Evolutionary conservation across 2,797 vertebrate genomes (phyloP).

Genomic region (Sciaenops ocellatus): DNA sequence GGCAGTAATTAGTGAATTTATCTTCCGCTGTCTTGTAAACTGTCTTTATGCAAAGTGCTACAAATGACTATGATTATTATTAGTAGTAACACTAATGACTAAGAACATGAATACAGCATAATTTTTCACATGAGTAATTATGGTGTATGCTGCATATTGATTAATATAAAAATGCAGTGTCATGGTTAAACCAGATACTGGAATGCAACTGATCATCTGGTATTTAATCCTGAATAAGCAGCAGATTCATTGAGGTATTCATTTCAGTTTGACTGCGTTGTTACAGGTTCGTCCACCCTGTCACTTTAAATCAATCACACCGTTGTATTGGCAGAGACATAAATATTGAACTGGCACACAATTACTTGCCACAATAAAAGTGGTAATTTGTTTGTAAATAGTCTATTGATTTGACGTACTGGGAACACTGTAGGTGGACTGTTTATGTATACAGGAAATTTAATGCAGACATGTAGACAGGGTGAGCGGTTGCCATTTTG

Average conservation of each 20-base stretch:
- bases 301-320: conserved; percentile 60
- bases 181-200: conserved; percentile 32
- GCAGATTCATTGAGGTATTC: conserved; percentile 40
- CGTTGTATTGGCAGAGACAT: conserved; percentile 60
- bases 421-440: conserved; percentile 53
- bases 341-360: conserved; percentile 66
- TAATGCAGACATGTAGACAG: conserved; percentile 36
- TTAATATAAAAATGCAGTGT: conserved; percentile 30
- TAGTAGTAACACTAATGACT: conserved; percentile 42
- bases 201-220: conserved; percentile 35
- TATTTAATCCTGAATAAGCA: conserved; percentile 40
- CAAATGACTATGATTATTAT: conserved; percentile 40
- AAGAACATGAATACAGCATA: conserved; percentile 34
- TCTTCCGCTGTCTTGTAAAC: conserved; percentile 47
- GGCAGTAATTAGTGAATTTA: conserved; percentile 39
- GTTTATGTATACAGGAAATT: conserved; percentile 44
- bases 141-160: conserved; percentile 33
- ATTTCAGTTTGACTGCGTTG: conserved; percentile 43
- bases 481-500: conserved; percentile 39
- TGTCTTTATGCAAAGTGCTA: conserved; percentile 45
- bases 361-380: conserved; percentile 70
- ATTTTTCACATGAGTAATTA: conserved; percentile 23
- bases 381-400: conserved; percentile 73
- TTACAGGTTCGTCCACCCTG: conserved; percentile 43
- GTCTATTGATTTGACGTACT: conserved; percentile 61